phyloP scores from a whole-genome alignment of 2,113 vertebrate genomes.

The Chionodraco myersi region DNA sequence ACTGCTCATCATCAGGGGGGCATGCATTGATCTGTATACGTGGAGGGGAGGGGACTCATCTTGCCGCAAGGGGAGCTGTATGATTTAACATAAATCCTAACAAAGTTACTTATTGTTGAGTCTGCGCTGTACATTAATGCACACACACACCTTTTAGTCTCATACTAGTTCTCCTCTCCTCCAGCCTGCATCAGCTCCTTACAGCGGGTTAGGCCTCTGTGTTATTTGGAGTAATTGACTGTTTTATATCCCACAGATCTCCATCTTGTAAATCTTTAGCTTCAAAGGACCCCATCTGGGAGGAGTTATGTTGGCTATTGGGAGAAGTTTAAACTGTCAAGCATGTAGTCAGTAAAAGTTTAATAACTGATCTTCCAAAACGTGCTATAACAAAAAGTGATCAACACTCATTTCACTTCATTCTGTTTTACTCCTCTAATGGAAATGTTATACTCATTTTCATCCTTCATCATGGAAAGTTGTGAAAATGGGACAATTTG shows the following conservation, averaged over 20 bases:
- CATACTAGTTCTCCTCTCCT: not conserved
- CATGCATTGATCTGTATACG: slow-evolving; percentile 72
- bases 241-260: not conserved
- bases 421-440: not conserved
- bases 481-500: not conserved
- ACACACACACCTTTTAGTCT: not conserved
- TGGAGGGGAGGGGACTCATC: slow-evolving; percentile 71
- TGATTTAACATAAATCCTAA: not conserved
- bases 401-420: not conserved
- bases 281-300: not conserved
- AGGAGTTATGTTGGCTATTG: not conserved
- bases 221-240: not conserved
- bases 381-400: not conserved
- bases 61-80: slow-evolving; percentile 56
- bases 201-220: not conserved
- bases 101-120: not conserved
- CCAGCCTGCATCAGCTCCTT: not conserved
- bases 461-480: not conserved
- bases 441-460: not conserved
- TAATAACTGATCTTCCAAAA: not conserved
- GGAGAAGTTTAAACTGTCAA: not conserved
- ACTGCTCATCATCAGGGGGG: not conserved
- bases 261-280: not conserved
- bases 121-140: not conserved
- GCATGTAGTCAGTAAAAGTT: not conserved